A percentile compares a stretch with the other conserved stretches of the same genome.
phyloP scores from a whole-genome alignment of 2,797 vertebrate species.

The Anguilla pacifica region DNA sequence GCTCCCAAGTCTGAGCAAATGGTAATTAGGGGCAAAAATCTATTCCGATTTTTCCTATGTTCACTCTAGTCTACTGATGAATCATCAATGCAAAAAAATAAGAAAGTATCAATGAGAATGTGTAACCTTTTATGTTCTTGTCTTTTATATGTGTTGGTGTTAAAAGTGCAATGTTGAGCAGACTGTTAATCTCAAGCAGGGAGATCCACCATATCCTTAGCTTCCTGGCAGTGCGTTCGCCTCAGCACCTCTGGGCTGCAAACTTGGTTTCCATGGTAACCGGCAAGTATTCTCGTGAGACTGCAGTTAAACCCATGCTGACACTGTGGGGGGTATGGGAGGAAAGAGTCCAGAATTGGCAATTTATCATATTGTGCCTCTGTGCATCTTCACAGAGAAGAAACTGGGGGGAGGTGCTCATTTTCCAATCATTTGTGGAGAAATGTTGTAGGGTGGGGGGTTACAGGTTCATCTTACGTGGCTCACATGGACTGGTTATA shows the following conservation, averaged over 20 bases:
- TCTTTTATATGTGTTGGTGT: not conserved
- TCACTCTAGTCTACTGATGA: not conserved
- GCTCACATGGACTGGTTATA: not conserved
- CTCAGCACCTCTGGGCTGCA: slow-evolving; percentile 21
- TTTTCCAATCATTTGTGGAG: not conserved
- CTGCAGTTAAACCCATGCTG: slow-evolving; percentile 27
- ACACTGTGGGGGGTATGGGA: slow-evolving; percentile 10
- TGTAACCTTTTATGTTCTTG: not conserved
- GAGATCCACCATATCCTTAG: not conserved
- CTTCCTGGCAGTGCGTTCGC: slow-evolving; percentile 21
- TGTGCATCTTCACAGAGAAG: not conserved
- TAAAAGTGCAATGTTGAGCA: not conserved
- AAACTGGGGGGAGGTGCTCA: not conserved
- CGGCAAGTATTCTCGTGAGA: slow-evolving; percentile 25
- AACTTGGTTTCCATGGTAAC: slow-evolving; percentile 55
- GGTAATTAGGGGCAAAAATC: not conserved
- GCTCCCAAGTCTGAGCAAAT: not conserved
- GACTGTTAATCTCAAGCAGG: slow-evolving; percentile 6
- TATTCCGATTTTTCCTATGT: not conserved
- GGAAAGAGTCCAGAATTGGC: slow-evolving; percentile 20
- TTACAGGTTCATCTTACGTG: not conserved
- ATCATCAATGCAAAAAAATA: not conserved
- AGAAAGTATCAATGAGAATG: not conserved
- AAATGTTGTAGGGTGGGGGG: not conserved
- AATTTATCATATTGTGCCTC: slow-evolving; percentile 15